phyloP scores from a whole-genome alignment of 30 jellyfish, hydroid and myxozoan species.

The Mastigias papua region DNA sequence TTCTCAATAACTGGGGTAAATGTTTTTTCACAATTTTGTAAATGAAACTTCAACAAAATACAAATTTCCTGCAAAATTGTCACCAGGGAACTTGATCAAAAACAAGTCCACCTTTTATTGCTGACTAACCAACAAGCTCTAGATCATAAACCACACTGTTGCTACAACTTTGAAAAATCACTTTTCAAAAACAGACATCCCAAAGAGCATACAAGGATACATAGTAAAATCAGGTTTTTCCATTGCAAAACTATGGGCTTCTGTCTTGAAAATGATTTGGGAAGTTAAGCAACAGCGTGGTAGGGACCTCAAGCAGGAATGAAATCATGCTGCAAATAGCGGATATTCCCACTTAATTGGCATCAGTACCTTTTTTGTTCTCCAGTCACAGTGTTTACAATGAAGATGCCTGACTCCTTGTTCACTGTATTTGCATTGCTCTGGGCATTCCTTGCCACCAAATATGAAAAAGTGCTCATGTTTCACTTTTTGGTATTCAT shows the following conservation, averaged over 20 bases:
- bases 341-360: not conserved
- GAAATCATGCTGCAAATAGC: not conserved
- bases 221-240: not conserved
- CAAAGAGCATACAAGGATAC: slow-evolving; percentile 81
- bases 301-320: not conserved
- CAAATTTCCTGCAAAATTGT: too few relatives aligned
- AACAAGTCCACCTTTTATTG: not conserved
- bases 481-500: slow-evolving; percentile 73
- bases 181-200: not conserved
- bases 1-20: not conserved
- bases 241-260: not conserved
- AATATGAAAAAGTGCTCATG: slow-evolving; percentile 73
- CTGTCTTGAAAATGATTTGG: not conserved
- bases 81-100: not conserved
- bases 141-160: slow-evolving; percentile 69
- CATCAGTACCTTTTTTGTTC: slow-evolving; percentile 67
- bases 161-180: slow-evolving; percentile 36
- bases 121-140: slow-evolving; percentile 49
- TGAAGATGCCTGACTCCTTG: slow-evolving; percentile 79
- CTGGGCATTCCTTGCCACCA: slow-evolving; percentile 82
- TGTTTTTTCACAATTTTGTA: too few relatives aligned
- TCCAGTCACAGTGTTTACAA: slow-evolving; percentile 81
- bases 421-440: slow-evolving; percentile 70
- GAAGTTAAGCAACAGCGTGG: slow-evolving; percentile 68
- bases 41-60: not conserved